Evolutionary conservation across 1,140 invertebrate genomes (phyloP), one percentile per base, ranked within the genome.

Genomic region (Aleiodes sp.): DNA sequence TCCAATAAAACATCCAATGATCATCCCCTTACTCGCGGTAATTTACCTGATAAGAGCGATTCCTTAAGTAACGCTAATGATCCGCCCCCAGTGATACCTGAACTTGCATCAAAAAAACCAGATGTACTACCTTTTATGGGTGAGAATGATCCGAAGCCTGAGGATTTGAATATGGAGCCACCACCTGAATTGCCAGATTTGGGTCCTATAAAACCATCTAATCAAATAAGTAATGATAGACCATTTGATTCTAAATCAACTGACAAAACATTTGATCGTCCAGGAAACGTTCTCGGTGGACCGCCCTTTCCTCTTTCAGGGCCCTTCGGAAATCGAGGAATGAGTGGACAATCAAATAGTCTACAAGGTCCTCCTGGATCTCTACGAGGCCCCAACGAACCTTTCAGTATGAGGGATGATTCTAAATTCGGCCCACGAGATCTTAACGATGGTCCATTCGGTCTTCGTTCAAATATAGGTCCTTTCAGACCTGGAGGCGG

Each of bases 81-180:
- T 9, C 1, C 19, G 12, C 26, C 46, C 8, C 26, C 46, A 24
- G 19, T 21, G 4, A 35, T 33, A 26, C 9, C 24, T 7, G 66
- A 71, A 28, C 2, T 16, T 14, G 9, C 24, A 12, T 2, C 14
- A 2, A 74, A 76, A 61, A 75, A 81, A 39, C 12, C 74, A 1
- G 80, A 84, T 33, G 78, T 72, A 10, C 67, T 85, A 8, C 84
- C 84, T 0, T 85, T 85, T 28, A 84, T 85, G 81, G 82, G 80
- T 3, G 80, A 81, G 41, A 84, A 84, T 59, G 83, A 85, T 76
- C 78, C 80, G 2, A 82, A 78, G 65, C 82, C 84, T 7, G 79
- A 82, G 57, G 84, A 85, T 65, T 71, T 84, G 7, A 86, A 86
- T 41, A 80, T 84, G 77, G 80, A 85, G 71, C 83, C 83, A 26